Evolutionary conservation across 2,888 invertebrate species (phyloP).

Genomic region (Coenonympha glycerion): DNA sequence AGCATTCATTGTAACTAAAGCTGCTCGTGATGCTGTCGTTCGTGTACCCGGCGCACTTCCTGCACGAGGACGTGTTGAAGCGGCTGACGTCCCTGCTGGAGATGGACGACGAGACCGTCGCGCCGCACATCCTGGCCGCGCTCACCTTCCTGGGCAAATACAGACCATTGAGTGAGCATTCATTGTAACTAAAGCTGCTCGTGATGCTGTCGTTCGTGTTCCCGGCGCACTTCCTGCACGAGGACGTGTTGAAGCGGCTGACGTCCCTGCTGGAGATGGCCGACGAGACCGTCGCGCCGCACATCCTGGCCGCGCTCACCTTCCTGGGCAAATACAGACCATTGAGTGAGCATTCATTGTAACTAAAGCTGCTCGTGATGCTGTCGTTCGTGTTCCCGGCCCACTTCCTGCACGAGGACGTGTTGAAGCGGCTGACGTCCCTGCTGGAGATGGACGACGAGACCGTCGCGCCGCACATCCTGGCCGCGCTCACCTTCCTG

Average conservation of each 20-base stretch:
- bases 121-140: conserved; percentile 87
- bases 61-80: conserved; percentile 87
- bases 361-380: conserved; percentile 90
- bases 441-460: conserved; percentile 82
- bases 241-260: conserved; percentile 85
- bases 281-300: conserved; percentile 79
- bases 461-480: conserved; percentile 84
- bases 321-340: conserved; percentile 92
- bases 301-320: conserved; percentile 88
- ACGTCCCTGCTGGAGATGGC: conserved; percentile 86
- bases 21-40: conserved; percentile 91
- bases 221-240: conserved; percentile 93
- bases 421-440: conserved; percentile 83
- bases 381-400: conserved; percentile 94
- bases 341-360: conserved; percentile 83
- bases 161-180: conserved; percentile 85
- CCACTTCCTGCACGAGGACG: conserved; percentile 92
- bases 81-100: conserved; percentile 85
- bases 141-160: conserved; percentile 92
- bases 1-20: too few species aligned
- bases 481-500: conserved; percentile 89
- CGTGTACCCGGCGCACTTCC: conserved; percentile 94
- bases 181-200: conserved; percentile 89
- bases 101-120: conserved; percentile 79
- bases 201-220: conserved; percentile 94